phyloP scores from a whole-genome alignment of 2,797 vertebrate species.

The Sarcophilus harrisii region DNA sequence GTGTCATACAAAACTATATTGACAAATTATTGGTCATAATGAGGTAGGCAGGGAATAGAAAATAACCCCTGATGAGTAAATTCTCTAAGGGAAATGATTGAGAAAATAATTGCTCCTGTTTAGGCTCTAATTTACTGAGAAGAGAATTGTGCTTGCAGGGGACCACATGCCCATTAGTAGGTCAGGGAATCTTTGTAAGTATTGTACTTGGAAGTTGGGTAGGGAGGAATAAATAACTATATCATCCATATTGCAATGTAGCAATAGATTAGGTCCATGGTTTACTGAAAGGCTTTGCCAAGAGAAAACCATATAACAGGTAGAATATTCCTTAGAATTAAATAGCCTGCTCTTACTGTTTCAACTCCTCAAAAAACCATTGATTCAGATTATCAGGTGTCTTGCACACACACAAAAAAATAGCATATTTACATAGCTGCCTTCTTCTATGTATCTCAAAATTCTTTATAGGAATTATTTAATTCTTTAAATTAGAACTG shows the following conservation, averaged over 20 bases:
- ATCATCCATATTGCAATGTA: not conserved
- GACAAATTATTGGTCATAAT: not conserved
- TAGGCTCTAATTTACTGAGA: not conserved
- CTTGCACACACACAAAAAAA: not conserved
- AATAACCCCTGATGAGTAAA: not conserved
- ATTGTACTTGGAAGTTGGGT: not conserved
- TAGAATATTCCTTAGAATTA: not conserved
- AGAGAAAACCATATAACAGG: not conserved
- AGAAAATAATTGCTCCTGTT: not conserved
- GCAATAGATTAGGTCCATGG: not conserved
- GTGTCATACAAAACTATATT: not conserved
- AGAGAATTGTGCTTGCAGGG: not conserved
- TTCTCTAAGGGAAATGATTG: not conserved
- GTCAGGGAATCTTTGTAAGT: not conserved
- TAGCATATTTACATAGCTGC: not conserved
- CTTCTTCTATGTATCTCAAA: constrained; percentile 38
- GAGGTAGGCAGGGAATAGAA: not conserved
- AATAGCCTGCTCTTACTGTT: not conserved
- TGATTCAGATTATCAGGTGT: not conserved
- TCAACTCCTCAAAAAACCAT: not conserved
- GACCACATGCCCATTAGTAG: not conserved
- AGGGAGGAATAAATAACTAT: not conserved
- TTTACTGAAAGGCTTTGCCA: not conserved
- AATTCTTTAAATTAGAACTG: not conserved
- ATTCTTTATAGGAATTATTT: not conserved